phyloP scores from a whole-genome alignment of 1,140 invertebrate genomes.

The Drosophila parvula region DNA sequence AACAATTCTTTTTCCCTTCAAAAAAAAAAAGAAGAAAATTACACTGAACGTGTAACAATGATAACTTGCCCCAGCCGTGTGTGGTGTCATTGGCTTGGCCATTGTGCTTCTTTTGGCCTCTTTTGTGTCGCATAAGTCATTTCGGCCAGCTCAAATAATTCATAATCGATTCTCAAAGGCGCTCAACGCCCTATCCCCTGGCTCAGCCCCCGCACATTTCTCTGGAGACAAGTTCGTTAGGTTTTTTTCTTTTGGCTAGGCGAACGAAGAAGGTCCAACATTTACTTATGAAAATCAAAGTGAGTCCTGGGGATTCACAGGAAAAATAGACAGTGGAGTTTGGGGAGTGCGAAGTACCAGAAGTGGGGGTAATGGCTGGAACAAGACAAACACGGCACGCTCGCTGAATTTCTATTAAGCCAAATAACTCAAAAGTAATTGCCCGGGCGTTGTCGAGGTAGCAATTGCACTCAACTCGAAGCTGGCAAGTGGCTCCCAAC shows the following conservation, averaged over 20 bases:
- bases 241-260: slow-evolving; percentile 22
- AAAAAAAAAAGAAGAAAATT: neutral
- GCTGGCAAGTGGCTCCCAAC: slow-evolving; percentile 13
- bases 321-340: neutral
- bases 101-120: slow-evolving; percentile 51
- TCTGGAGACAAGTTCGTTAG: slow-evolving; percentile 63
- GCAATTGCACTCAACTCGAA: slow-evolving; percentile 54
- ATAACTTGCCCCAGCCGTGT: slow-evolving; percentile 51
- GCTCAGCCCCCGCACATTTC: slow-evolving; percentile 13
- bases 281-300: slow-evolving; percentile 83
- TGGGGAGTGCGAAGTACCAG: neutral
- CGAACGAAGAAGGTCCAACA: slow-evolving; percentile 47
- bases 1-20: neutral
- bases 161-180: slow-evolving; percentile 78
- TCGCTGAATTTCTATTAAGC: slow-evolving; percentile 80
- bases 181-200: slow-evolving; percentile 8
- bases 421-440: slow-evolving; percentile 82
- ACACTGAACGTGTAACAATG: slow-evolving; percentile 51
- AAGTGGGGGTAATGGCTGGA: slow-evolving; percentile 43
- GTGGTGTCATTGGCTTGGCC: slow-evolving; percentile 21
- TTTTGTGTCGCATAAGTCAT: slow-evolving; percentile 80
- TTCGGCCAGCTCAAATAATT: slow-evolving; percentile 82
- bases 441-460: slow-evolving; percentile 48
- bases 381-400: slow-evolving; percentile 76
- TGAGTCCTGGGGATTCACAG: slow-evolving; percentile 59